Percentiles rank a stretch among this genome's conserved stretches.
These are phyloP conservation scores for Desmodus rotundus DNA, from an alignment of 2,113 vertebrate species.

Conservation along the genomic window DNA sequence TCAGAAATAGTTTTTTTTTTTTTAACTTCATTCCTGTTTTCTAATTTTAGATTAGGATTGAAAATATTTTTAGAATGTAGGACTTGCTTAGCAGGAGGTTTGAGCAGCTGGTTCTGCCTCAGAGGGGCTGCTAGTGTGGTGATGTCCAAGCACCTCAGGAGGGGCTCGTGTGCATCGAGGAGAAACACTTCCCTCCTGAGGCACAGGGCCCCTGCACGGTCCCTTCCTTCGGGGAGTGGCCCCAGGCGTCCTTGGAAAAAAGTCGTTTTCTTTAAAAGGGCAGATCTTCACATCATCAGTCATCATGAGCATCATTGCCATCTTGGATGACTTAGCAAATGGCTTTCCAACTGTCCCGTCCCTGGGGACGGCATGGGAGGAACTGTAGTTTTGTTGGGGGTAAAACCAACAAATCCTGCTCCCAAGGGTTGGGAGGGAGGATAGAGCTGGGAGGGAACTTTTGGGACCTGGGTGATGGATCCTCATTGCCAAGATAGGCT, in stretches of 20 bases:
- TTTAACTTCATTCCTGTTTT: neutral
- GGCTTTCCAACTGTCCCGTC: neutral
- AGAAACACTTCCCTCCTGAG: no score
- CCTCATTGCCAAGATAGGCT: no score
- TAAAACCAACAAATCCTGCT: neutral
- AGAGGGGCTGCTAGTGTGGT: neutral
- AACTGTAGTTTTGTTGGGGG: neutral
- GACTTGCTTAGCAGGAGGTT: neutral
- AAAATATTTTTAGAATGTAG: neutral
- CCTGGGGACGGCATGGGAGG: neutral
- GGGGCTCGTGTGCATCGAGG: rapidly evolving
- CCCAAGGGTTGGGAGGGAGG: neutral
- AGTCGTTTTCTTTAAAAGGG: no score
- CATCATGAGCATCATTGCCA: neutral
- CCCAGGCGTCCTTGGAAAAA: neutral
- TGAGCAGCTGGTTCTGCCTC: neutral
- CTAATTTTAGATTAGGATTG: neutral
- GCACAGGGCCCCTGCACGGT: rapidly evolving
- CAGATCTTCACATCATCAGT: rapidly evolving
- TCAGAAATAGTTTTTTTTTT: neutral
- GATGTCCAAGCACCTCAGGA: rapidly evolving
- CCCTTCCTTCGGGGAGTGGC: neutral
- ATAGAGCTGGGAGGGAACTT: neutral
- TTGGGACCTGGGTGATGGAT: neutral
- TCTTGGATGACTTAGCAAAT: neutral